Conservation (phyloP, 2,888 invertebrate species). For the Trachelus stipa region DNA sequence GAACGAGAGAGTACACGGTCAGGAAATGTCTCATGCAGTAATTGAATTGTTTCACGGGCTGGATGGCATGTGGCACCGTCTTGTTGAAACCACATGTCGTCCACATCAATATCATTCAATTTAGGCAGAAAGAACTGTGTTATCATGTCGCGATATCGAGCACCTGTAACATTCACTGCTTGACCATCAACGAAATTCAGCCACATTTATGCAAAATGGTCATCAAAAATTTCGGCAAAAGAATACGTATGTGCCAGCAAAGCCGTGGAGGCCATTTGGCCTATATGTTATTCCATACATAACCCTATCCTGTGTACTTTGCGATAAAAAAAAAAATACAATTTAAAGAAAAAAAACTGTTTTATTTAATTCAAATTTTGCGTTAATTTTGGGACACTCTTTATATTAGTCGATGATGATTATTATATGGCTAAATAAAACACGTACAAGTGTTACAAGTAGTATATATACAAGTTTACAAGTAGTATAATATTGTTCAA, state of each 20-base stretch:
- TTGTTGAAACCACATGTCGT: constrained; percentile 25
- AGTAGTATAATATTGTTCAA: background rate
- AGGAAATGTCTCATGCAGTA: constrained; percentile 14
- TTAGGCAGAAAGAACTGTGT: constrained; percentile 30
- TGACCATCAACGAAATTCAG: constrained; percentile 12
- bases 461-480: background rate
- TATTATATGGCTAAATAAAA: background rate
- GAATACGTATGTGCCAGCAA: too few relatives aligned
- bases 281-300: too few relatives aligned
- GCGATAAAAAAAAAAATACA: too few relatives aligned
- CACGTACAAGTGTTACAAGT: background rate
- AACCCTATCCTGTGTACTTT: too few relatives aligned
- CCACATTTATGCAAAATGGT: too few relatives aligned
- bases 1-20: constrained; percentile 11
- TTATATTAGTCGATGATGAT: background rate
- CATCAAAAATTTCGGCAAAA: too few relatives aligned
- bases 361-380: too few relatives aligned
- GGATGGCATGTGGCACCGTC: constrained; percentile 20
- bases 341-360: too few relatives aligned
- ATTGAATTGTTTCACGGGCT: constrained; percentile 15
- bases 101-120: constrained; percentile 26
- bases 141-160: constrained; percentile 40
- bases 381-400: too few relatives aligned
- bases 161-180: constrained; percentile 41
- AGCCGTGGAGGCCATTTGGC: too few relatives aligned